Percentiles rank a stretch among this genome's conserved stretches.
These are phyloP conservation scores for Hyles euphorbiae DNA, from an alignment of 1,140 invertebrate species.

Conservation along the genomic window DNA sequence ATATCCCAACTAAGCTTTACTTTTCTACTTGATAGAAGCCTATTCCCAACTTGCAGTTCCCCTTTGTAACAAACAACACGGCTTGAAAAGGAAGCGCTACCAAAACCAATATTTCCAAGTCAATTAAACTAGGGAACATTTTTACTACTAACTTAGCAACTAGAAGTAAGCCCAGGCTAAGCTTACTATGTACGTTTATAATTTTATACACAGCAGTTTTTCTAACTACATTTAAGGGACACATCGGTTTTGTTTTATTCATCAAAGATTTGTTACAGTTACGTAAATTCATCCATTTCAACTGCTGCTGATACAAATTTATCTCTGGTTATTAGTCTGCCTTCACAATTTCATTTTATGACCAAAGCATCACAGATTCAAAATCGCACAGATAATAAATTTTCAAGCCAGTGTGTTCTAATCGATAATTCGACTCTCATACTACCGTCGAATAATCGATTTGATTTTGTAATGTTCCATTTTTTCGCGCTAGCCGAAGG, in stretches of 20 bases:
- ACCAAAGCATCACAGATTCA: too few relatives aligned
- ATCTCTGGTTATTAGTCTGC: too few relatives aligned
- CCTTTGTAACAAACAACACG: slow-evolving; percentile 52
- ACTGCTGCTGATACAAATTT: too few relatives aligned
- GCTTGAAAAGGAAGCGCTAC: slow-evolving; percentile 57
- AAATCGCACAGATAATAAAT: too few relatives aligned
- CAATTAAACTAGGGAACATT: slow-evolving; percentile 83
- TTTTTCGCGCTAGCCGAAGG: background rate
- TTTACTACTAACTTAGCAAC: slow-evolving; percentile 71
- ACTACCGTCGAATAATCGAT: background rate
- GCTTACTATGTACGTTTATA: slow-evolving; percentile 71
- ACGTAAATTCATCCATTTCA: too few relatives aligned
- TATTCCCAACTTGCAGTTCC: slow-evolving; percentile 36
- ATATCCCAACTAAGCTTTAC: slow-evolving; percentile 67
- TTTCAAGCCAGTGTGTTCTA: too few relatives aligned
- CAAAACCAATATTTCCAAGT: slow-evolving; percentile 78
- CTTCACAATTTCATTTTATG: too few relatives aligned
- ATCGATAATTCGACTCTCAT: background rate
- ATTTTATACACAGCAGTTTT: slow-evolving; percentile 71
- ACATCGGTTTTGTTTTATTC: slow-evolving; percentile 15
- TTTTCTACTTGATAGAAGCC: slow-evolving; percentile 42
- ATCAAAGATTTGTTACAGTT: slow-evolving; percentile 1
- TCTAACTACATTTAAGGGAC: slow-evolving; percentile 63
- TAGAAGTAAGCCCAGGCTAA: slow-evolving; percentile 69
- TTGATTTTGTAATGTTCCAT: background rate